A percentile compares a stretch with the other conserved stretches of the same genome.
Evolutionary conservation across 2,888 invertebrate genomes (phyloP).

Genomic region (Eupithecia vulgata): DNA sequence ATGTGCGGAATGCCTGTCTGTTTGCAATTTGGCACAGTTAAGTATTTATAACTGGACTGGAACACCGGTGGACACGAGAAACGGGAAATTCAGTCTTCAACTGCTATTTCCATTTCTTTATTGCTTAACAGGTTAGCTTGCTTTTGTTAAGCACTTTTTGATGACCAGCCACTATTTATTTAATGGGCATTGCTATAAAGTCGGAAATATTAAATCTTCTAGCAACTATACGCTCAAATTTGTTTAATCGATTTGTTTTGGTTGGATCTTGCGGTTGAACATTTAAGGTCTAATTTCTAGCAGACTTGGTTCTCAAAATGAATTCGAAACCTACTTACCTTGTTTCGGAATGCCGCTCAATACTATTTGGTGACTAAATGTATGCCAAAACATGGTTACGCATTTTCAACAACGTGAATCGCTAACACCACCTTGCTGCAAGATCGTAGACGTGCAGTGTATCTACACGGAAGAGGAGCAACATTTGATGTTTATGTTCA

Average conservation of each 20-base stretch:
- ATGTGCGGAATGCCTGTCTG: constrained; percentile 29
- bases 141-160: neutral
- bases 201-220: neutral
- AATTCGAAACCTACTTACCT: neutral
- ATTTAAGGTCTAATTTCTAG: neutral
- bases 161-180: neutral
- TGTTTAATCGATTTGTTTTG: neutral
- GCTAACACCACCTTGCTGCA: neutral
- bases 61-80: constrained; percentile 32
- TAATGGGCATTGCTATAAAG: neutral
- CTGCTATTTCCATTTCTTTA: constrained; percentile 20
- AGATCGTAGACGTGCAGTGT: neutral
- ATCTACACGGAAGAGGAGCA: constrained; percentile 25
- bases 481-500: constrained; percentile 30
- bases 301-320: neutral
- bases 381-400: neutral
- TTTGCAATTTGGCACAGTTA: constrained; percentile 39
- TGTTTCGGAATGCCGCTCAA: neutral
- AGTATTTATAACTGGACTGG: constrained; percentile 33
- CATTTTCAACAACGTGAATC: neutral
- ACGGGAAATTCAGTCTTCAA: constrained; percentile 33
- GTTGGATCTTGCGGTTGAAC: neutral
- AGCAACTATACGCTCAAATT: neutral
- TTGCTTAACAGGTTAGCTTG: constrained; percentile 14
- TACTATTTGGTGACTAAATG: constrained; percentile 2